phyloP scores from a whole-genome alignment of 2,797 vertebrate species.

The Oreortyx pictus region DNA sequence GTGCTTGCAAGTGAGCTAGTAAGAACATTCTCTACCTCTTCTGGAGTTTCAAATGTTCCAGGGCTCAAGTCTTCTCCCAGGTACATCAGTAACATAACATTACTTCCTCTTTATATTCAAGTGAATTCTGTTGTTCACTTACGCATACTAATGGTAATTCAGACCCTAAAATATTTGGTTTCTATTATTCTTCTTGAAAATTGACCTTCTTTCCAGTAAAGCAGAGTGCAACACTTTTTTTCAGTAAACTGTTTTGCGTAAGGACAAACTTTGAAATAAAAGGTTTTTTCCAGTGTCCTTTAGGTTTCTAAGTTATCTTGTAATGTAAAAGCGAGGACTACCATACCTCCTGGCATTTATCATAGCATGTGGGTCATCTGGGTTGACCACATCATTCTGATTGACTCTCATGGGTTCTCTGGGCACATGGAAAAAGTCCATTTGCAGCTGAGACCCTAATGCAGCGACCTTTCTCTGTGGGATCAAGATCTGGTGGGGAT shows the following conservation, averaged over 20 bases:
- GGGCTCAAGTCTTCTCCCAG: neutral
- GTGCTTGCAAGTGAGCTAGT: neutral
- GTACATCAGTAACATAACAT: neutral
- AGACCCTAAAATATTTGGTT: neutral
- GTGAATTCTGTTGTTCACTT: neutral
- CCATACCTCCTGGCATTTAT: constrained; percentile 65
- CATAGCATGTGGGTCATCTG: constrained; percentile 83
- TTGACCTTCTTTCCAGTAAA: neutral
- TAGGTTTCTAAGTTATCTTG: constrained; percentile 11
- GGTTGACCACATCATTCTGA: constrained; percentile 74
- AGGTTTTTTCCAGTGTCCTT: neutral
- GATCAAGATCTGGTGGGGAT: constrained; percentile 71
- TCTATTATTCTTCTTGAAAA: neutral
- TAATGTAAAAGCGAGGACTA: constrained; percentile 53
- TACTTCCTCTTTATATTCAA: neutral
- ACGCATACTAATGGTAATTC: neutral
- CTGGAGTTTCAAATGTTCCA: neutral
- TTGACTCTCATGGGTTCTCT: constrained; percentile 80
- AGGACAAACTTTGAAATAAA: neutral
- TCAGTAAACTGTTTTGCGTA: neutral
- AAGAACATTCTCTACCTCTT: neutral
- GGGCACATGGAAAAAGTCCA: constrained; percentile 53
- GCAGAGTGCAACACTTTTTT: neutral
- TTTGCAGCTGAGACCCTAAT: neutral
- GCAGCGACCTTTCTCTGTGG: neutral